Conservation (phyloP, 2,888 invertebrate species). For the Tenodera sinensis region DNA sequence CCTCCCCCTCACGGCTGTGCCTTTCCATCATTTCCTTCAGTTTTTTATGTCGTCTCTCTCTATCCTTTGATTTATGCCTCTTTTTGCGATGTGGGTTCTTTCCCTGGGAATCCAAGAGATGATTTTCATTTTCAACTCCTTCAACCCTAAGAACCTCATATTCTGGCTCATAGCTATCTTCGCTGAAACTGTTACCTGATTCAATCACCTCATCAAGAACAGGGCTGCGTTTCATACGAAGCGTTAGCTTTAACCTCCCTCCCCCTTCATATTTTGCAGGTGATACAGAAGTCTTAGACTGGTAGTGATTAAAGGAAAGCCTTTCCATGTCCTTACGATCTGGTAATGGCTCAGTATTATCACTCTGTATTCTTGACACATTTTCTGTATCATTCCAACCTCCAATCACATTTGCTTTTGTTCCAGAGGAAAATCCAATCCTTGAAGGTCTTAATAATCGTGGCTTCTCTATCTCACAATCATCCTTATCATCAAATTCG, state of each 20-base stretch:
- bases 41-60: slow-evolving; percentile 33
- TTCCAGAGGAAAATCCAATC: not conserved
- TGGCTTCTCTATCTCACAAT: slow-evolving; percentile 33
- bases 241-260: slow-evolving; percentile 63
- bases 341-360: not conserved
- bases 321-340: not conserved
- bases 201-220: slow-evolving; percentile 81
- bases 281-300: slow-evolving; percentile 8
- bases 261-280: slow-evolving; percentile 22
- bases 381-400: slow-evolving; percentile 7
- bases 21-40: slow-evolving; percentile 19
- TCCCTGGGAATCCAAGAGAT: slow-evolving; percentile 20
- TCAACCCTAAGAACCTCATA: slow-evolving; percentile 82
- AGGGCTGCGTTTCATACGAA: slow-evolving; percentile 84
- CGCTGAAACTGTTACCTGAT: slow-evolving; percentile 66
- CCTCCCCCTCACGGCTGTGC: not conserved
- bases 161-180: slow-evolving; percentile 66
- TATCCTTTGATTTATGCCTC: slow-evolving; percentile 55
- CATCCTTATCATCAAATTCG: slow-evolving; percentile 51
- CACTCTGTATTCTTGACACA: not conserved
- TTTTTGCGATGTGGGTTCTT: slow-evolving; percentile 50
- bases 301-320: not conserved
- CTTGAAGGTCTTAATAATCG: slow-evolving; percentile 25
- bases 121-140: slow-evolving; percentile 56
- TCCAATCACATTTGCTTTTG: slow-evolving; percentile 6